These are phyloP conservation scores for Pteruthius melanotis DNA, from an alignment of 2,113 vertebrate genomes.

Conservation along the genomic window DNA sequence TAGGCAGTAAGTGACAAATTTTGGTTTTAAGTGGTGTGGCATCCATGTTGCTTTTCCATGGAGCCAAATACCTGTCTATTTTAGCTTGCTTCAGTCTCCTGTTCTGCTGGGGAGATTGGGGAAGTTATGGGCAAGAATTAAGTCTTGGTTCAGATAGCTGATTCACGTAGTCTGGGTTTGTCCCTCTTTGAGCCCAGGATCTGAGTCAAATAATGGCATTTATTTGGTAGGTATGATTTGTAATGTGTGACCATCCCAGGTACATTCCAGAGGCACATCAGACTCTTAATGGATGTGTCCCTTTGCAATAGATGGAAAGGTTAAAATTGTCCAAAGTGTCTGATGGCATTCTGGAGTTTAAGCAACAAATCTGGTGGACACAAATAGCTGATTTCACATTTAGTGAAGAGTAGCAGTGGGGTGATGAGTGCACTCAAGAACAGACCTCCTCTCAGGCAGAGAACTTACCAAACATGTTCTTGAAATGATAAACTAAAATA, in stretches of 20 bases:
- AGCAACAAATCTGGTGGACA: not conserved
- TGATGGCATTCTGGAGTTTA: not conserved
- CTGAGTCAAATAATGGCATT: not conserved
- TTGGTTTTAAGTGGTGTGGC: not conserved
- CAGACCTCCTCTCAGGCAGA: not conserved
- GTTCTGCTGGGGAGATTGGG: not conserved
- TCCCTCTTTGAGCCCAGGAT: not conserved
- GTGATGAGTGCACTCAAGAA: not conserved
- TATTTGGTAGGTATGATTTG: not conserved
- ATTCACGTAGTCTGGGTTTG: not conserved
- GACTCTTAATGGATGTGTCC: not conserved
- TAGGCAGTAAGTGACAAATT: constrained; percentile 87
- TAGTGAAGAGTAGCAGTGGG: not conserved
- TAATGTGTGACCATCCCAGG: not conserved
- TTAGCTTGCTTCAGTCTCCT: not conserved
- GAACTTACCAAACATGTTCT: not conserved
- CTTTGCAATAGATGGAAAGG: not conserved
- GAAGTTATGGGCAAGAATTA: not conserved
- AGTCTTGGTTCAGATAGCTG: not conserved
- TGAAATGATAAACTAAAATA: not conserved
- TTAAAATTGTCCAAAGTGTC: not conserved
- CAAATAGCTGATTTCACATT: not conserved
- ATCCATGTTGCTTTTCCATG: not conserved
- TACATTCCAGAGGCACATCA: not conserved
- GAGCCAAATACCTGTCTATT: not conserved